A percentile compares a stretch with the other conserved stretches of the same genome.
phyloP scores from a whole-genome alignment of 2,113 vertebrate species.

The Dipodomys spectabilis region DNA sequence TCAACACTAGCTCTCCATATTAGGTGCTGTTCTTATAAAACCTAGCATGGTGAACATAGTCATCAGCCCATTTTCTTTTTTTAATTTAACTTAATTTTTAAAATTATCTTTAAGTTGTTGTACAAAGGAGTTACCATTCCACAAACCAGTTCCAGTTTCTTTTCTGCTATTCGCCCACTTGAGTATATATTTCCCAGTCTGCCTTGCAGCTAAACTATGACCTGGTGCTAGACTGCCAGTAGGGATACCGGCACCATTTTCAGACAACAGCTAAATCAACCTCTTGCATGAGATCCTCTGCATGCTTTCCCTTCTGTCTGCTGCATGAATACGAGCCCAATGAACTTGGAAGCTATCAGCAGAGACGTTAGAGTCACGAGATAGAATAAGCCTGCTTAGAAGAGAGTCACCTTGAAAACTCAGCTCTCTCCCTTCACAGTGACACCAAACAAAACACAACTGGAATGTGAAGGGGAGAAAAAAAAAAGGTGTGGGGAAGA shows the following conservation, averaged over 20 bases:
- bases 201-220: background rate
- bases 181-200: background rate
- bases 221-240: background rate
- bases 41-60: background rate
- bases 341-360: background rate
- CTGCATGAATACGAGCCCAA: background rate
- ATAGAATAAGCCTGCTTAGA: background rate
- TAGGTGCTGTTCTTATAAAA: background rate
- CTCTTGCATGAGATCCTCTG: background rate
- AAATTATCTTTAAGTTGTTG: too few relatives aligned
- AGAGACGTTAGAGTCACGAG: too few relatives aligned
- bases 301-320: background rate
- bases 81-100: too few relatives aligned
- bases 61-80: too few relatives aligned
- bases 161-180: background rate
- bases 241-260: background rate
- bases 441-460: background rate
- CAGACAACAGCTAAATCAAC: background rate
- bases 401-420: background rate
- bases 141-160: background rate
- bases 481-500: background rate
- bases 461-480: background rate
- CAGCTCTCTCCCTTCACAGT: background rate
- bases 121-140: background rate
- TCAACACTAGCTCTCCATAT: background rate